Conservation (phyloP, 2,888 invertebrate genomes). For the Liodrosophila aerea region DNA sequence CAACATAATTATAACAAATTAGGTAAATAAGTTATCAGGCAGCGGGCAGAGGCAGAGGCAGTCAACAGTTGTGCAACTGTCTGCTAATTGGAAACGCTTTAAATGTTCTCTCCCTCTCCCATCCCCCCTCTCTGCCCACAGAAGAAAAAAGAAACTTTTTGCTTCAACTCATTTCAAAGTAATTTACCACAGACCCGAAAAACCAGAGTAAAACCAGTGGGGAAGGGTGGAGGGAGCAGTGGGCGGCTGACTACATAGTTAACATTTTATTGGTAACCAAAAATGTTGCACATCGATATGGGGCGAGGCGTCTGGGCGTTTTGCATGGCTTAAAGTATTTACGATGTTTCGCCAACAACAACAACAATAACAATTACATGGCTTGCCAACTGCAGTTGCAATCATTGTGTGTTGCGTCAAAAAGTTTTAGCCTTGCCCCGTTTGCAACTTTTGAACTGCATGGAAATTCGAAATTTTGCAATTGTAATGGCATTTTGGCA, state of each 20-base stretch:
- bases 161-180: conserved; percentile 69
- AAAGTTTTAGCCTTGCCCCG: conserved; percentile 28
- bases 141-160: conserved; percentile 44
- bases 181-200: conserved; percentile 63
- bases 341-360: conserved; percentile 46
- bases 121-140: too few relatives aligned
- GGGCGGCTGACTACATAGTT: conserved; percentile 42
- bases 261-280: conserved; percentile 75
- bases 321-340: conserved; percentile 71
- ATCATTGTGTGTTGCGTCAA: conserved; percentile 42
- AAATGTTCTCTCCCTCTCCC: conserved; percentile 38
- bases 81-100: conserved; percentile 69
- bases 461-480: conserved; percentile 12
- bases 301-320: conserved; percentile 17
- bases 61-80: conserved; percentile 38
- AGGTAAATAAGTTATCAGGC: conserved; percentile 52
- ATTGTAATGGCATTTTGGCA: conserved; percentile 16
- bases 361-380: conserved; percentile 25
- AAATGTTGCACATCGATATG: conserved; percentile 70
- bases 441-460: background rate
- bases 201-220: conserved; percentile 6
- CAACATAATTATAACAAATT: conserved; percentile 76
- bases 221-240: background rate
- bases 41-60: background rate
- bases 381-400: conserved; percentile 27